Conservation (phyloP, 2,888 invertebrate species). For the Dichetophora obliterata region DNA sequence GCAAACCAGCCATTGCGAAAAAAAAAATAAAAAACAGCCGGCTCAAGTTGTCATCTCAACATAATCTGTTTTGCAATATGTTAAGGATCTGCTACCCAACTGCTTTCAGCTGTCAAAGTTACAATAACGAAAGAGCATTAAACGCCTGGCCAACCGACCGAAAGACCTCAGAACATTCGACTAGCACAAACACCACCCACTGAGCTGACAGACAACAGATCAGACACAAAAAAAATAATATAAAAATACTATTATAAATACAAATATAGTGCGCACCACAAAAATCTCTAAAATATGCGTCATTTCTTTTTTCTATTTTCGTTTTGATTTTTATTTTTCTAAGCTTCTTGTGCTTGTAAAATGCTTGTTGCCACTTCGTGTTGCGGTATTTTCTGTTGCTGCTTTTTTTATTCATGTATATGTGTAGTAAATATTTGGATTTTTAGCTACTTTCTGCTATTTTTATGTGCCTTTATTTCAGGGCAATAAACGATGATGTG, state of each 20-base stretch:
- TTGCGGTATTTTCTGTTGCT: no score
- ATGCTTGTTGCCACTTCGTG: not conserved
- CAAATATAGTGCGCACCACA: not conserved
- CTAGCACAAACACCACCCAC: no score
- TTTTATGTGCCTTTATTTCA: not conserved
- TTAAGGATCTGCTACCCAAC: conserved; percentile 20
- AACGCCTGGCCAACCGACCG: no score
- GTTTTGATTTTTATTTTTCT: not conserved
- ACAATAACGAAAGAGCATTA: conserved; percentile 5
- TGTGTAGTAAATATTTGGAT: not conserved
- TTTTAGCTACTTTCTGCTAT: not conserved
- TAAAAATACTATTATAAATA: not conserved
- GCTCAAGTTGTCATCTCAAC: conserved; percentile 25
- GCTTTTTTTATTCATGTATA: not conserved
- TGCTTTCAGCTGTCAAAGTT: conserved; percentile 14
- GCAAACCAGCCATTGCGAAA: not conserved
- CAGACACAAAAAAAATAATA: not conserved
- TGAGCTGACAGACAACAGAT: no score
- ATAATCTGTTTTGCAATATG: conserved; percentile 24
- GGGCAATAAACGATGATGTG: not conserved
- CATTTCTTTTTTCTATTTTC: not conserved
- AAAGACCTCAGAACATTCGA: no score
- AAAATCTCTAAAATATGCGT: not conserved
- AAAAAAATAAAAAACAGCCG: not conserved
- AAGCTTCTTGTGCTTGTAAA: no score